Evolutionary conservation across 2,888 invertebrate genomes (phyloP).

Genomic region (Tridacna crocea): DNA sequence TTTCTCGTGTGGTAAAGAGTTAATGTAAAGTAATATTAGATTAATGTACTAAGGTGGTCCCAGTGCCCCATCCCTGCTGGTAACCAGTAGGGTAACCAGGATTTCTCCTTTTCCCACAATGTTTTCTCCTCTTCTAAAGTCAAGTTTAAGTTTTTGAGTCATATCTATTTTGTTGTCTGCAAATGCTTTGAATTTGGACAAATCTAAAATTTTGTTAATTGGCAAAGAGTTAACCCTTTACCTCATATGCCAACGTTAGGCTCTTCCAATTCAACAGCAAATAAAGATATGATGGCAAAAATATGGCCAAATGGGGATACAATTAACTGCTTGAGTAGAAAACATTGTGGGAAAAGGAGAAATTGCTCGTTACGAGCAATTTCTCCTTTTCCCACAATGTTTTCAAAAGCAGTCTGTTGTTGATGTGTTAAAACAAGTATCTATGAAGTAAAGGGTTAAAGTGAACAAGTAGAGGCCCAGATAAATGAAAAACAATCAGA

Average conservation of each 20-base stretch:
- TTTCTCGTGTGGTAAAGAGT: background rate
- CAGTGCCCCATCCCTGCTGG: slow-evolving; percentile 1
- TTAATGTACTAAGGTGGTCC: slow-evolving; percentile 22
- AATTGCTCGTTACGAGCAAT: background rate
- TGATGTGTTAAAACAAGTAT: background rate
- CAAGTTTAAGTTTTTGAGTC: too few relatives aligned
- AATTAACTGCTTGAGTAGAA: background rate
- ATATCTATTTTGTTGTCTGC: too few relatives aligned
- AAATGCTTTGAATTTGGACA: too few relatives aligned
- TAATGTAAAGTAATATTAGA: background rate
- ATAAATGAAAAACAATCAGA: slow-evolving; percentile 11
- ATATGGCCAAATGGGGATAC: background rate
- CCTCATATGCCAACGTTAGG: too few relatives aligned
- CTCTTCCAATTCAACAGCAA: too few relatives aligned
- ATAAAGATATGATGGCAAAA: too few relatives aligned
- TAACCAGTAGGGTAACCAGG: too few relatives aligned
- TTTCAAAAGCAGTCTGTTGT: background rate
- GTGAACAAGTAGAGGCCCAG: background rate
- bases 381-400: background rate
- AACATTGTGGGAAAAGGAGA: background rate
- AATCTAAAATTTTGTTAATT: too few relatives aligned
- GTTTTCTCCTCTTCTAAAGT: too few relatives aligned
- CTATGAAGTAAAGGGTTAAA: background rate
- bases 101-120: too few relatives aligned
- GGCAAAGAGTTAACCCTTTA: too few relatives aligned